Evolutionary conservation across 1,140 invertebrate genomes (phyloP).

Genomic region (Aphidius ervi): DNA sequence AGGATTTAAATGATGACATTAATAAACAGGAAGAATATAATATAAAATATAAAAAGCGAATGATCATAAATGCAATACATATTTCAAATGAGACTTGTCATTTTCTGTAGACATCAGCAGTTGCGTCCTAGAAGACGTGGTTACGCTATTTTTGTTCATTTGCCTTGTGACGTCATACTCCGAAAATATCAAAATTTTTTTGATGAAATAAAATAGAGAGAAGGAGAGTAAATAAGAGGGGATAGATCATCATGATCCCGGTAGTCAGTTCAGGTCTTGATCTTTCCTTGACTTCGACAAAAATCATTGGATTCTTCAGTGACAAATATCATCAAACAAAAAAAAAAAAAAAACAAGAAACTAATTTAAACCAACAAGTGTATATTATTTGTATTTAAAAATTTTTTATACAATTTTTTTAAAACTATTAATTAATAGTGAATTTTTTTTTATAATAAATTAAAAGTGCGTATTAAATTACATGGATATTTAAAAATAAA

Average conservation of each 20-base stretch:
- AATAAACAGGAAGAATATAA: no score
- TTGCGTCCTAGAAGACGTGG: conserved; percentile 42
- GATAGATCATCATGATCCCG: conserved; percentile 17
- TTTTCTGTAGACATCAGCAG: conserved; percentile 23
- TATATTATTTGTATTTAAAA: no score
- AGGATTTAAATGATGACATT: no score
- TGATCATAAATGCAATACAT: conserved; percentile 19
- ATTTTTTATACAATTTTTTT: no score
- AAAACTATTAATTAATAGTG: no score
- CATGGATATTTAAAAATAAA: no score
- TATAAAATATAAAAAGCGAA: background rate
- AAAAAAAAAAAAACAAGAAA: background rate
- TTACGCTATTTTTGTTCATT: conserved; percentile 46
- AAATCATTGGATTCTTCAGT: conserved; percentile 27
- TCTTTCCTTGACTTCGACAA: conserved; percentile 45
- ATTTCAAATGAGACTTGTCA: conserved; percentile 23
- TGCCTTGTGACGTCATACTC: conserved; percentile 46
- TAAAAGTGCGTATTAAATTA: no score
- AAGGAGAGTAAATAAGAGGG: conserved; percentile 15
- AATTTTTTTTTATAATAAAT: no score
- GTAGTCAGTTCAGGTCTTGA: conserved; percentile 43
- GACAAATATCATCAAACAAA: background rate
- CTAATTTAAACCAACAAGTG: no score
- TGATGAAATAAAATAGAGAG: conserved; percentile 35
- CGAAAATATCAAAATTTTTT: conserved; percentile 47